Percentiles rank a stretch among this genome's conserved stretches.
Conservation (phyloP, 2,888 invertebrate species). For the Uropetala carovei region DNA sequence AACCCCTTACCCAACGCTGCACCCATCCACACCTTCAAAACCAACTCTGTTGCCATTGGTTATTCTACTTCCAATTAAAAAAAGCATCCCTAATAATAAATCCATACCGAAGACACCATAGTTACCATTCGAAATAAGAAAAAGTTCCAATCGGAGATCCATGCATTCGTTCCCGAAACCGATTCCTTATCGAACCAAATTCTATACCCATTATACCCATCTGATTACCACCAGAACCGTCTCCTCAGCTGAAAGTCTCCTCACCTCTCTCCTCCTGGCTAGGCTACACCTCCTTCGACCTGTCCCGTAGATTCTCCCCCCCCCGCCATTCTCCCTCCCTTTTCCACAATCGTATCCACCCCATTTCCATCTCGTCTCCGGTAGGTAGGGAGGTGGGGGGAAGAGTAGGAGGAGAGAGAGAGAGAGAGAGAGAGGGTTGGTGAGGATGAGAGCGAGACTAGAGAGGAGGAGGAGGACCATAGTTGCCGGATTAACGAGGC, state of each 20-base stretch:
- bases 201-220: no score
- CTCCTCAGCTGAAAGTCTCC: no score
- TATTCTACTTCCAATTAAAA: no score
- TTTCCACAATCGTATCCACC: background rate
- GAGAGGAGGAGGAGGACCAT: background rate
- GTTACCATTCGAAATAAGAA: no score
- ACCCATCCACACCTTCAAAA: no score
- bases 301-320: background rate
- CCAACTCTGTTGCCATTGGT: no score
- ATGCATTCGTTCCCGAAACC: background rate
- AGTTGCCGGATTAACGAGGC: constrained; percentile 23
- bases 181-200: no score
- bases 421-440: background rate
- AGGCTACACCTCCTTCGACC: background rate
- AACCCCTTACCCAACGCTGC: no score
- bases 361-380: background rate
- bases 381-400: background rate
- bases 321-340: no score
- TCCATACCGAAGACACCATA: no score
- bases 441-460: background rate
- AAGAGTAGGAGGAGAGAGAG: background rate
- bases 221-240: no score
- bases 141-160: background rate
- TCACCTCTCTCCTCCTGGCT: background rate
- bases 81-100: no score